A percentile compares a stretch with the other conserved stretches of the same genome.
phyloP scores from a whole-genome alignment of 1,140 invertebrate species.

The Pteromalus puparum region DNA sequence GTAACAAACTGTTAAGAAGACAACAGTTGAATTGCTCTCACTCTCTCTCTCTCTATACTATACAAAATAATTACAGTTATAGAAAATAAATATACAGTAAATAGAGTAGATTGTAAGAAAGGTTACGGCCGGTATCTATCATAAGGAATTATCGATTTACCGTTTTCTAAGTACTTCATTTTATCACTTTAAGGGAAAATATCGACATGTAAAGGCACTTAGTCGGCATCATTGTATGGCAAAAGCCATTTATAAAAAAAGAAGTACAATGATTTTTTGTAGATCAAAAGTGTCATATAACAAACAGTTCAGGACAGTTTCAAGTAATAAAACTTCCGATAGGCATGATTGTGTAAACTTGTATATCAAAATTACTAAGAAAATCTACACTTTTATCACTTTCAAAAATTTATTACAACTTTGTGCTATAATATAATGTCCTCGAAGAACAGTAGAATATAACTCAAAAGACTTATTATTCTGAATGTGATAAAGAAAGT shows the following conservation, averaged over 20 bases:
- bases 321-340: background rate
- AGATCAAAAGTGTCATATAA: background rate
- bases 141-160: conserved; percentile 6
- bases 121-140: background rate
- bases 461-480: background rate
- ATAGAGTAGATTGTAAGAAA: conserved; percentile 8
- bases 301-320: background rate
- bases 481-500: background rate
- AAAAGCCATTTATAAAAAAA: conserved; percentile 31
- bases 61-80: conserved; percentile 42
- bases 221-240: conserved; percentile 25
- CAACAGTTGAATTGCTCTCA: background rate
- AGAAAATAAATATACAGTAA: background rate
- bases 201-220: conserved; percentile 49
- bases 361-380: conserved; percentile 31
- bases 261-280: conserved; percentile 28
- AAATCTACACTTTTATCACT: conserved; percentile 12
- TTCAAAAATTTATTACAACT: conserved; percentile 23
- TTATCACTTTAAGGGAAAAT: conserved; percentile 48
- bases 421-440: background rate
- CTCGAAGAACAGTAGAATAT: background rate
- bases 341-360: background rate
- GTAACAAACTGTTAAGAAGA: conserved; percentile 1
- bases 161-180: conserved; percentile 47
- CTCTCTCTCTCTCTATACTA: conserved; percentile 22